Base-by-base conservation (phyloP, 2,797 vertebrate genomes). In the Chaetophractus vellerosus region DNA sequence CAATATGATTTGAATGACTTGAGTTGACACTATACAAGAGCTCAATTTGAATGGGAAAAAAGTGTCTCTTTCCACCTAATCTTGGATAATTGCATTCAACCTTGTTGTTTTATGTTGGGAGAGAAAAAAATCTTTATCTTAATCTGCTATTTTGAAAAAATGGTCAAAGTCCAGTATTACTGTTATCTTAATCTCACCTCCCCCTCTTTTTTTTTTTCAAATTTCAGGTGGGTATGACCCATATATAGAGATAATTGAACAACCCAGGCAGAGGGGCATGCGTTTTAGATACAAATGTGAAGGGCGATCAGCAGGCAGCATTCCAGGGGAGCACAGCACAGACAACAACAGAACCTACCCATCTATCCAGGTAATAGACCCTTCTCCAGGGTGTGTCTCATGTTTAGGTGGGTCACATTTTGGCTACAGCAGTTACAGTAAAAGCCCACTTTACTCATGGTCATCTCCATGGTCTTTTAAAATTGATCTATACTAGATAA, bases 241-340 rank as follows among this genome's bases (percentile, higher is more conserved):
- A 6, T 98, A 98, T 86, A 97, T 99, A 96, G 99, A 99, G 98
- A 99, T 99, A 97, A 99, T 99, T 52, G 99, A 99, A 97, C 99
- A 99, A 96, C 99, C 99, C 91, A 99, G 99, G 96, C 99, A 99
- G 97, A 98, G 99, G 94, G 99, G 99, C 36, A 99, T 99, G 99
- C 99, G 99, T 89, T 99, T 99, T 98, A 98, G 99, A 93, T 99
- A 99, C 98, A 99, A 99, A 97, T 99, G 99, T 86, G 99, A 99
- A 97, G 99, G 99, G 5, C 99, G 99, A 87, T 99, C 99, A 0
- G 99, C 99, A 0, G 99, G 99, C 78, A 99, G 99, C 98, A 99
- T 99, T 98, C 99, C 99, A 0, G 99, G 99, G 61, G 99, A 99
- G 92, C 99, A 98, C 98, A 99, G 99, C 97, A 99, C 99, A 0